A percentile compares a stretch with the other conserved stretches of the same genome.
phyloP scores from a whole-genome alignment of 2,888 invertebrate species.

The Limnephilus lunatus region DNA sequence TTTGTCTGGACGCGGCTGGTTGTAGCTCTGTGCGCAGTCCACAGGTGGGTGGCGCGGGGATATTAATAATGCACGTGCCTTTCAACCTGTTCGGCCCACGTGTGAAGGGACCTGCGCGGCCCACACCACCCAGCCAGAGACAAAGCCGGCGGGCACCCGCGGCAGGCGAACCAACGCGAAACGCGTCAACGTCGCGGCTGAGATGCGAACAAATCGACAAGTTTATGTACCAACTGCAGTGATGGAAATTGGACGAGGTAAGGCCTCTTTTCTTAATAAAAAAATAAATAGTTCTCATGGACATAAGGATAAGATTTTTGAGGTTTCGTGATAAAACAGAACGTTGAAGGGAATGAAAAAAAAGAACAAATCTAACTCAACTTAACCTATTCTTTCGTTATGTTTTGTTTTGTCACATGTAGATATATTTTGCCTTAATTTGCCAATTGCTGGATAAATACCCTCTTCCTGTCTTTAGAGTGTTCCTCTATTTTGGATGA shows the following conservation, averaged over 20 bases:
- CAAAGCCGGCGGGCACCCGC: background rate
- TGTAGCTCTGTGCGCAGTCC: no score
- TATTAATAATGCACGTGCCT: slow-evolving; percentile 48
- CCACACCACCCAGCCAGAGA: slow-evolving; percentile 16
- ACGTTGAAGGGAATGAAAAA: no score
- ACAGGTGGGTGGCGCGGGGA: slow-evolving; percentile 38
- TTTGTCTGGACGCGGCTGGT: background rate
- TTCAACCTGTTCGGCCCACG: slow-evolving; percentile 65
- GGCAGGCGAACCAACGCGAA: slow-evolving; percentile 14
- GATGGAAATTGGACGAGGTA: background rate
- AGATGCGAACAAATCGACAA: background rate
- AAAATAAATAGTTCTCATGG: background rate
- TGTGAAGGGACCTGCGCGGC: slow-evolving; percentile 48
- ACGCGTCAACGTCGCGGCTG: slow-evolving; percentile 15
- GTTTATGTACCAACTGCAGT: background rate
- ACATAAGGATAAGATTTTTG: no score
- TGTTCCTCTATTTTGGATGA: no score
- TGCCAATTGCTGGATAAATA: no score
- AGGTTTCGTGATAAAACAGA: no score
- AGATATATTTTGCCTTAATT: no score
- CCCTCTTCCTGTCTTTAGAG: no score
- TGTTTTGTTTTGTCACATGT: no score
- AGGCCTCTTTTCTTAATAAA: background rate
- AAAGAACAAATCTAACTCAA: no score
- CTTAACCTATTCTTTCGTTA: no score